These are phyloP conservation scores for Saxidomus purpurata DNA, from an alignment of 1,140 invertebrate species.

Conservation along the genomic window DNA sequence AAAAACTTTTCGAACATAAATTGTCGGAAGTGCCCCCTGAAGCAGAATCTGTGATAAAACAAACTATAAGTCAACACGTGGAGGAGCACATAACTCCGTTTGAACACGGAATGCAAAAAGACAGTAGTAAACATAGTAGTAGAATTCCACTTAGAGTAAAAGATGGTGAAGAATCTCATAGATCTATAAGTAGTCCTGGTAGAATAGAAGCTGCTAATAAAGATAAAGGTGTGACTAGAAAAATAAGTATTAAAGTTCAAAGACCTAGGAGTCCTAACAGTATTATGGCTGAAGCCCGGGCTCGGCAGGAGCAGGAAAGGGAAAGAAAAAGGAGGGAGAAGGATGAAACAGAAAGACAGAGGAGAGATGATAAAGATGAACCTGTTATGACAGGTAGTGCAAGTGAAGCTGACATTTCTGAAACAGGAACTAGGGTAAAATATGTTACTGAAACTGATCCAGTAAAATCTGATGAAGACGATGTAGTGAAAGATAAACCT, in stretches of 20 bases:
- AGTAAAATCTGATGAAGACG: conserved; percentile 65
- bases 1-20: conserved; percentile 49
- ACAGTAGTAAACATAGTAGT: conserved; percentile 56
- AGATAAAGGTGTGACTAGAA: conserved; percentile 51
- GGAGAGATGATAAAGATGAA: conserved; percentile 65
- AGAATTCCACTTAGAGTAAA: conserved; percentile 63
- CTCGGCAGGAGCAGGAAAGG: conserved; percentile 66
- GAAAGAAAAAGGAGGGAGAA: conserved; percentile 67
- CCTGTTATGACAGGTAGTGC: conserved; percentile 65
- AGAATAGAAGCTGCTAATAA: not conserved
- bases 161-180: conserved; percentile 46
- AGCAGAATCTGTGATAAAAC: conserved; percentile 70
- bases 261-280: conserved; percentile 70
- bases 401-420: conserved; percentile 63
- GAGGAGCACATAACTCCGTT: conserved; percentile 39
- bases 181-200: conserved; percentile 19
- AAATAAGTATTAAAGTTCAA: conserved; percentile 60
- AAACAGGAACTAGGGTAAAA: not conserved
- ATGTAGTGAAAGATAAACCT: conserved; percentile 43
- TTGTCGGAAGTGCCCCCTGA: conserved; percentile 52
- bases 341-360: conserved; percentile 56
- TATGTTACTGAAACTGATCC: conserved; percentile 49
- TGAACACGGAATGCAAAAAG: conserved; percentile 41
- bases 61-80: conserved; percentile 74
- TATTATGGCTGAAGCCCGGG: conserved; percentile 73